A percentile compares a stretch with the other conserved stretches of the same genome.
These are phyloP conservation scores for Bambusicola thoracicus DNA, from an alignment of 2,113 vertebrate genomes.

Conservation along the genomic window DNA sequence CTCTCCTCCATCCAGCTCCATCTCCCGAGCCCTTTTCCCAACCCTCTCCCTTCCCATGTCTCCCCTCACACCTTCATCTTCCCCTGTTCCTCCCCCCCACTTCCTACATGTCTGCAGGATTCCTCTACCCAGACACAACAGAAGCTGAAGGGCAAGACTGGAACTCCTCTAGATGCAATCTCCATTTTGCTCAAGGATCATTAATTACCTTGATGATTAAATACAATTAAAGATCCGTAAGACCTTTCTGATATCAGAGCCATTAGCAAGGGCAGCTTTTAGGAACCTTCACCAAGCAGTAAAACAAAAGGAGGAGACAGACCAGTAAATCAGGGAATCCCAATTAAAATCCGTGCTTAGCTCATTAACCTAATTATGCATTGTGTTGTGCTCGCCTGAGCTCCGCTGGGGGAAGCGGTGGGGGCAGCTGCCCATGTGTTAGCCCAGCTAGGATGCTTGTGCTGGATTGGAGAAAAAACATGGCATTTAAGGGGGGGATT, in stretches of 20 bases:
- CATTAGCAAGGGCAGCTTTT: slow-evolving; percentile 52
- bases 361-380: slow-evolving; percentile 71
- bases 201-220: slow-evolving; percentile 71
- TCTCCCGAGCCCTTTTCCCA: neutral
- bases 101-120: neutral
- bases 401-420: neutral
- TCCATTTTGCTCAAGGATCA: slow-evolving; percentile 64
- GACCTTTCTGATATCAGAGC: slow-evolving; percentile 64
- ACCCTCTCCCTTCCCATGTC: neutral
- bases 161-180: slow-evolving; percentile 60
- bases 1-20: neutral
- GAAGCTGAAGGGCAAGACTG: slow-evolving; percentile 53
- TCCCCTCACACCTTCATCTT: neutral
- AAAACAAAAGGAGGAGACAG: slow-evolving; percentile 62
- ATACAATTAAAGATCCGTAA: slow-evolving; percentile 69
- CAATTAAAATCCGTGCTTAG: slow-evolving; percentile 59
- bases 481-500: neutral
- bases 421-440: neutral
- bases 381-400: neutral
- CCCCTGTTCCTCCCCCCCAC: neutral
- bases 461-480: neutral
- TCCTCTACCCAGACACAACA: slow-evolving; percentile 54
- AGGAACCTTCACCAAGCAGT: slow-evolving; percentile 26
- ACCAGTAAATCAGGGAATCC: slow-evolving; percentile 59
- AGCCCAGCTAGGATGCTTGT: neutral